Evolutionary conservation across 2,113 vertebrate species (phyloP).

Genomic region (Hyla sarda): DNA sequence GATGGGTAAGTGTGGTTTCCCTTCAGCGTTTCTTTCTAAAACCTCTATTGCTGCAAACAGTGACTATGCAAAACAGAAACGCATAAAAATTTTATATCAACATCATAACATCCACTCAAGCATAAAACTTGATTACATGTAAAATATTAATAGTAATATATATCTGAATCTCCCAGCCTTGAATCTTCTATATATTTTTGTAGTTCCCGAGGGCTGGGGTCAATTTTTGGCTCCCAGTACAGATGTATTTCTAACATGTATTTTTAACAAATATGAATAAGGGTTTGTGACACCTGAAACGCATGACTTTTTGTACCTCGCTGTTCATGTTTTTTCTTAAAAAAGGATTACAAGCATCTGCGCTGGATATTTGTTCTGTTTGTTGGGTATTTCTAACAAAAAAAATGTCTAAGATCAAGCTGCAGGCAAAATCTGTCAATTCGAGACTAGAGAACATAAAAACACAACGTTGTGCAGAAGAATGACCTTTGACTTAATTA

Average conservation of each 20-base stretch:
- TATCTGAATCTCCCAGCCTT: neutral
- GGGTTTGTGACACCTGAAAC: too few relatives aligned
- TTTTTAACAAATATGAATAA: too few relatives aligned
- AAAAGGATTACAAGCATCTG: too few relatives aligned
- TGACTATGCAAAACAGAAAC: too few relatives aligned
- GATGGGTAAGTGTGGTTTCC: too few relatives aligned
- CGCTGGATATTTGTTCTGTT: too few relatives aligned
- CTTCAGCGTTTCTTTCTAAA: too few relatives aligned
- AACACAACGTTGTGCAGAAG: neutral
- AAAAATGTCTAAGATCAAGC: neutral
- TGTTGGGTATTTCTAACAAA: too few relatives aligned
- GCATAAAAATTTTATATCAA: too few relatives aligned
- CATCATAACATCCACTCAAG: neutral
- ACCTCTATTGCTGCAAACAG: too few relatives aligned
- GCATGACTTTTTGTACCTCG: too few relatives aligned
- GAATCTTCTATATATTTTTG: neutral
- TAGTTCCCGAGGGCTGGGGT: neutral
- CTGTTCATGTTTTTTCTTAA: too few relatives aligned
- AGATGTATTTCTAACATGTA: neutral
- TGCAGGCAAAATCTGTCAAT: neutral
- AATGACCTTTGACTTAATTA: neutral
- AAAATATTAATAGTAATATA: neutral
- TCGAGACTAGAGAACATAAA: neutral
- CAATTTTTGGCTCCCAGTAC: neutral
- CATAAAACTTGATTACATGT: neutral